Evolutionary conservation across 1,140 invertebrate genomes (phyloP).

Genomic region (Patella vulgata): DNA sequence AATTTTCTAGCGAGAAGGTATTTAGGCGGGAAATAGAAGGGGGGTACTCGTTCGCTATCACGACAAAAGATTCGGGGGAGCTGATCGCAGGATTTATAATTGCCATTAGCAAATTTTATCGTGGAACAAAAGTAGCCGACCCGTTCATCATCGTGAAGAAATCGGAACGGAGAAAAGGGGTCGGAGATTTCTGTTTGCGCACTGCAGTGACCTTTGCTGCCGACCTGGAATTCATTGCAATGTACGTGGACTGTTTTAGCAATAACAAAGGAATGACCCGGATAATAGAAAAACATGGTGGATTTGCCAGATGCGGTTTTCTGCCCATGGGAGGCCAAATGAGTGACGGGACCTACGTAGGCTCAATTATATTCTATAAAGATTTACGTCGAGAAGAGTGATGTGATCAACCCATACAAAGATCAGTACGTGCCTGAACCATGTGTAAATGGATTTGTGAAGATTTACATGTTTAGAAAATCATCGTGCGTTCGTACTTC

Average conservation of each 20-base stretch:
- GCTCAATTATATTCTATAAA: conserved; percentile 43
- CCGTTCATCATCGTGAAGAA: conserved; percentile 18
- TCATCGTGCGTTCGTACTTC: too few relatives aligned
- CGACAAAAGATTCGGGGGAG: conserved; percentile 8
- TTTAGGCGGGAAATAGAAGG: conserved; percentile 16
- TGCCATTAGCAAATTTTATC: conserved; percentile 14
- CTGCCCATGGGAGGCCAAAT: conserved; percentile 46
- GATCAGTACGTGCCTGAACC: too few relatives aligned
- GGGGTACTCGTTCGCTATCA: conserved; percentile 13
- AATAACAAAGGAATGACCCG: conserved; percentile 44
- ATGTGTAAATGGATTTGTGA: too few relatives aligned
- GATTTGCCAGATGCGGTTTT: conserved; percentile 41
- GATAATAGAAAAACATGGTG: conserved; percentile 41
- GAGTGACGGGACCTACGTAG: conserved; percentile 35
- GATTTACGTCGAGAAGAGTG: conserved; percentile 25
- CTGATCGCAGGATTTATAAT: conserved; percentile 18
- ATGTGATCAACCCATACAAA: too few relatives aligned
- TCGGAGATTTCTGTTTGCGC: conserved; percentile 16
- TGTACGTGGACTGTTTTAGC: conserved; percentile 49
- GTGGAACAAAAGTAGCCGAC: conserved; percentile 15
- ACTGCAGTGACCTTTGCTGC: conserved; percentile 34
- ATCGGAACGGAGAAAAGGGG: conserved; percentile 9
- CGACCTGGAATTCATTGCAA: conserved; percentile 38
- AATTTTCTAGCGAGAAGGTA: conserved; percentile 13
- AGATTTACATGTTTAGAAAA: too few relatives aligned